Evolutionary conservation across 2,888 invertebrate genomes (phyloP).

Genomic region (Boloria selene): DNA sequence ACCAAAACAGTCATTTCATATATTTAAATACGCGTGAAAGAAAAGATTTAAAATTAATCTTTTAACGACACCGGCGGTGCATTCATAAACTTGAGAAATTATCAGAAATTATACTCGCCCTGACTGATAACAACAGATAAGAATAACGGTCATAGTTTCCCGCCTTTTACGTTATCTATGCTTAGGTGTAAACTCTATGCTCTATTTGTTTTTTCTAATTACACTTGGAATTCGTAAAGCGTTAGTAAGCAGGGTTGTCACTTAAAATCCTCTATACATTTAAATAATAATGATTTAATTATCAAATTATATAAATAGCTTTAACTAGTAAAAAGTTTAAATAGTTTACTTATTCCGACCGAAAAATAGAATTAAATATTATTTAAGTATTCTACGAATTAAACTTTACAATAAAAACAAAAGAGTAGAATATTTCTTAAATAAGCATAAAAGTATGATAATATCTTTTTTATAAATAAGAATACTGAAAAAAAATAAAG

Average conservation of each 20-base stretch:
- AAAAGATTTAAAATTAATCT: conserved; percentile 5
- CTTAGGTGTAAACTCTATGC: conserved; percentile 54
- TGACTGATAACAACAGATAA: conserved; percentile 67
- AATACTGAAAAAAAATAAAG: background rate
- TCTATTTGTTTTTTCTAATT: conserved; percentile 57
- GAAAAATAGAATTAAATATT: too few species aligned
- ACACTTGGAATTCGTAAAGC: conserved; percentile 57
- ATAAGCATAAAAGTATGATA: background rate
- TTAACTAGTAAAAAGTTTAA: too few species aligned
- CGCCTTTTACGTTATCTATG: conserved; percentile 61
- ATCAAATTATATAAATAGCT: too few species aligned
- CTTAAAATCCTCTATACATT: background rate
- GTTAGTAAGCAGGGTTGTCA: conserved; percentile 40
- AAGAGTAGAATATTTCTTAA: too few species aligned
- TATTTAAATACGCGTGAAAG: too few species aligned
- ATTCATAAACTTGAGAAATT: conserved; percentile 41
- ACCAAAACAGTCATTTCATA: too few species aligned
- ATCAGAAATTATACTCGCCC: conserved; percentile 56
- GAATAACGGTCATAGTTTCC: conserved; percentile 64
- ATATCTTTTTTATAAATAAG: background rate
- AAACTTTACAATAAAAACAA: too few species aligned
- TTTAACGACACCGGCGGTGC: conserved; percentile 6
- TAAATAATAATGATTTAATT: too few species aligned
- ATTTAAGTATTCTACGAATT: too few species aligned
- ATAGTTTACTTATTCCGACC: too few species aligned